Evolutionary conservation across 2,888 invertebrate genomes (phyloP), one percentile per base, ranked within the genome.

Genomic region (Morpho deidamia): DNA sequence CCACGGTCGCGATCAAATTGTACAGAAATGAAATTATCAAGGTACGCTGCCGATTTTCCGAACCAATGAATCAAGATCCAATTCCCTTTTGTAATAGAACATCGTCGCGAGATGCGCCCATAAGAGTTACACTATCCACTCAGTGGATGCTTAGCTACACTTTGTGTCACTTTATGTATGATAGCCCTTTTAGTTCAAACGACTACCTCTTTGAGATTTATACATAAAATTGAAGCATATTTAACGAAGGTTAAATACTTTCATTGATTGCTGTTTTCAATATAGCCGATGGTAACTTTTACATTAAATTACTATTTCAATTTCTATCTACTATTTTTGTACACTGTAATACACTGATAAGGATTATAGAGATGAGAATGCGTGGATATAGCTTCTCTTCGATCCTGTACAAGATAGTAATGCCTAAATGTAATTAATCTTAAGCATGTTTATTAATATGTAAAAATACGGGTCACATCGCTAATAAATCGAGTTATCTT

Each of bases 11-110:
- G 89, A 86, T 88, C 89, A 89, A 89, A 89, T 89, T 89, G 89
- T 89, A 88, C 88, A 89, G 89, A 89, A 89, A 89, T 89, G 89
- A 88, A 89, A 89, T 89, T 89, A 89, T 89, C 89, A 89, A 89
- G 89, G 89, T 88, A 88, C 89, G 87, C 79, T 88, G 85, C 86
- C 89, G 89, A 89, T 89, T 89, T 89, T 89, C 89, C 87, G 89
- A 85, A 81, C 89, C 89, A 89, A 89, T 89, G 89, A 89, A 87
- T 89, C 89, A 89, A 86, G 86, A 89, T 89, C 88, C 89, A 88
- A 89, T 89, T 86, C 88, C 87, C 89, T 88, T 88, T 89, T 87
- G 89, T 89, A 88, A 89, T 89, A 88, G 88, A 89, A 89, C 87
- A 87, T 86, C 83, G 86, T 87, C 88, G 85, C 88, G 81, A 83